These are phyloP conservation scores for Eucriotettix oculatus DNA, from an alignment of 2,888 invertebrate genomes.

Conservation along the genomic window DNA sequence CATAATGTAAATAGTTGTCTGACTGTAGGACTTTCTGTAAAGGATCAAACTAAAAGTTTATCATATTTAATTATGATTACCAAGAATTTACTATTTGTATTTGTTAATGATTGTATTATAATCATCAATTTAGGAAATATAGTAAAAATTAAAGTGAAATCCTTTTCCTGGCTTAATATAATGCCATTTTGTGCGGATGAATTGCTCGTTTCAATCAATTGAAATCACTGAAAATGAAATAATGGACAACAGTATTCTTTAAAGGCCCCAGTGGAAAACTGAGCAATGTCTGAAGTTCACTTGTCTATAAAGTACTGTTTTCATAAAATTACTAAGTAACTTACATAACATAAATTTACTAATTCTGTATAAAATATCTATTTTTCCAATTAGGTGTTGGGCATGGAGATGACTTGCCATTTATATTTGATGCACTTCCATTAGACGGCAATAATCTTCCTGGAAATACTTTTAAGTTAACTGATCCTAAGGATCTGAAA, in stretches of 20 bases:
- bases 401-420: slow-evolving; percentile 58
- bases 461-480: slow-evolving; percentile 16
- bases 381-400: slow-evolving; percentile 25
- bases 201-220: too few relatives aligned
- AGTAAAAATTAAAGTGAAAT: too few relatives aligned
- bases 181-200: too few relatives aligned
- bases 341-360: not conserved
- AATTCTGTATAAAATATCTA: not conserved
- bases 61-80: not conserved
- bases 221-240: too few relatives aligned
- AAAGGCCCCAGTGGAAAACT: too few relatives aligned
- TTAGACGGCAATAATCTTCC: slow-evolving; percentile 25
- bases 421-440: slow-evolving; percentile 49
- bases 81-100: too few relatives aligned
- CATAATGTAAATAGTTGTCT: not conserved
- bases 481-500: slow-evolving; percentile 36
- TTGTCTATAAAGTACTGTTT: not conserved
- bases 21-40: not conserved
- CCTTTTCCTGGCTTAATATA: too few relatives aligned
- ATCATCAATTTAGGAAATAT: too few relatives aligned
- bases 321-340: too few relatives aligned
- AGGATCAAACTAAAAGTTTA: not conserved
- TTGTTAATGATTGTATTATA: too few relatives aligned
- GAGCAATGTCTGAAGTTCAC: too few relatives aligned
- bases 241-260: too few relatives aligned